Conservation (phyloP, 2,888 invertebrate species). For the Antitype chi region DNA sequence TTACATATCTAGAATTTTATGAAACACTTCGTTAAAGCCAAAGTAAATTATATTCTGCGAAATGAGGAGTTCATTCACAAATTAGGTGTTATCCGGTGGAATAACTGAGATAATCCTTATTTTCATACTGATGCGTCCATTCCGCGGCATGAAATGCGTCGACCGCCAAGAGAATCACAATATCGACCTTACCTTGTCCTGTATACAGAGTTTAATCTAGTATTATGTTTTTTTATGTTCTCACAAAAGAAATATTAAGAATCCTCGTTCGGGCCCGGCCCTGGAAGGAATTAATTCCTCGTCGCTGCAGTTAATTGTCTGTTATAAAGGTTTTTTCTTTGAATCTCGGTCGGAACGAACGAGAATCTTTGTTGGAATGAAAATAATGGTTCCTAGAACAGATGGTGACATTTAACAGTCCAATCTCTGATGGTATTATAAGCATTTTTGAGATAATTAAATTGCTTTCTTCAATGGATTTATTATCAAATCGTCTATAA, state of each 20-base stretch:
- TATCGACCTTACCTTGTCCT: constrained; percentile 44
- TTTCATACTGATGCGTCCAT: constrained; percentile 51
- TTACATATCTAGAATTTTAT: not conserved
- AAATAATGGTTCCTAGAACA: constrained; percentile 77
- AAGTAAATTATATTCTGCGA: constrained; percentile 11
- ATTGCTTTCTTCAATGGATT: constrained; percentile 35
- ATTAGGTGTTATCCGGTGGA: constrained; percentile 38
- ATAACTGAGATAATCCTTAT: constrained; percentile 52
- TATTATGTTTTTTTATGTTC: constrained; percentile 48
- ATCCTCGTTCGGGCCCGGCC: constrained; percentile 56
- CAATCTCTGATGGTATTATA: constrained; percentile 60
- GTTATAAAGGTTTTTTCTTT: constrained; percentile 82
- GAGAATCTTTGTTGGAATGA: constrained; percentile 76
- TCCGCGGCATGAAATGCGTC: constrained; percentile 27
- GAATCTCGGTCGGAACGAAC: constrained; percentile 73
- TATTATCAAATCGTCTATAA: constrained; percentile 17
- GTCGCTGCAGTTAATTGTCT: constrained; percentile 82
- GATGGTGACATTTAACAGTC: constrained; percentile 69
- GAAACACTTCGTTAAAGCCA: not conserved
- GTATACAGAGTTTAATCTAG: constrained; percentile 50
- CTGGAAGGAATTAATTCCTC: constrained; percentile 79
- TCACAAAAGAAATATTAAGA: constrained; percentile 63
- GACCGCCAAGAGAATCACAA: constrained; percentile 35
- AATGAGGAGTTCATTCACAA: constrained; percentile 38
- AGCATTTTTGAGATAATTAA: constrained; percentile 50